A percentile compares a stretch with the other conserved stretches of the same genome.
Conservation (phyloP, 2,888 invertebrate species). For the Trissolcus brochymenae region DNA sequence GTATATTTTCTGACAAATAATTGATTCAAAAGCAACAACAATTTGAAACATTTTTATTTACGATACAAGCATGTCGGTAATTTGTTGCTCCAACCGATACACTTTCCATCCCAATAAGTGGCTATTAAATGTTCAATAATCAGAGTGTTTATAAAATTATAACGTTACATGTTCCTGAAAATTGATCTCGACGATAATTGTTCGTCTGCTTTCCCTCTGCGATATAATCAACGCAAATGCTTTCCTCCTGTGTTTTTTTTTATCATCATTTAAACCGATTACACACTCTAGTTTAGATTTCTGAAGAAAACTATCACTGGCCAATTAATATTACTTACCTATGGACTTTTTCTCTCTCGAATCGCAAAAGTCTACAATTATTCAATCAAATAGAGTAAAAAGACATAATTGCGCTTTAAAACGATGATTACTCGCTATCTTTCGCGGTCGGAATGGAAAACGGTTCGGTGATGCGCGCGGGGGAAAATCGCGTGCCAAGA, state of each 20-base stretch:
- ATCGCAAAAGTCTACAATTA: slow-evolving; percentile 10
- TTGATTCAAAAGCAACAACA: no score
- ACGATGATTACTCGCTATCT: slow-evolving; percentile 33
- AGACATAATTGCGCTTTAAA: slow-evolving; percentile 18
- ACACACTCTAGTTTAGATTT: slow-evolving; percentile 7
- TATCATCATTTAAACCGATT: slow-evolving; percentile 4
- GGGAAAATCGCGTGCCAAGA: slow-evolving; percentile 46
- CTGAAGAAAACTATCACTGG: background rate
- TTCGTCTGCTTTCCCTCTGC: background rate
- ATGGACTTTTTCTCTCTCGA: slow-evolving; percentile 4
- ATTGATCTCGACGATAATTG: slow-evolving; percentile 2
- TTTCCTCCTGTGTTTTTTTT: background rate
- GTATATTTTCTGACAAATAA: no score
- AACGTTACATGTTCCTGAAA: background rate
- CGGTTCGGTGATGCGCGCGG: slow-evolving; percentile 9
- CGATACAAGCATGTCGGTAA: no score
- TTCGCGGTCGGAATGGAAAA: slow-evolving; percentile 24
- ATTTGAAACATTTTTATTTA: no score
- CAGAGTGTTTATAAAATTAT: slow-evolving; percentile 6
- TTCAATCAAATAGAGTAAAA: slow-evolving; percentile 32
- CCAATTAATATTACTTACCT: slow-evolving; percentile 1
- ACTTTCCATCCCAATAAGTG: background rate
- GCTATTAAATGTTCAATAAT: slow-evolving; percentile 15
- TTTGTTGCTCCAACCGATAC: background rate
- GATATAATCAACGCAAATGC: background rate